Conservation (phyloP, 2,113 vertebrate genomes). For the Heliornis fulica region DNA sequence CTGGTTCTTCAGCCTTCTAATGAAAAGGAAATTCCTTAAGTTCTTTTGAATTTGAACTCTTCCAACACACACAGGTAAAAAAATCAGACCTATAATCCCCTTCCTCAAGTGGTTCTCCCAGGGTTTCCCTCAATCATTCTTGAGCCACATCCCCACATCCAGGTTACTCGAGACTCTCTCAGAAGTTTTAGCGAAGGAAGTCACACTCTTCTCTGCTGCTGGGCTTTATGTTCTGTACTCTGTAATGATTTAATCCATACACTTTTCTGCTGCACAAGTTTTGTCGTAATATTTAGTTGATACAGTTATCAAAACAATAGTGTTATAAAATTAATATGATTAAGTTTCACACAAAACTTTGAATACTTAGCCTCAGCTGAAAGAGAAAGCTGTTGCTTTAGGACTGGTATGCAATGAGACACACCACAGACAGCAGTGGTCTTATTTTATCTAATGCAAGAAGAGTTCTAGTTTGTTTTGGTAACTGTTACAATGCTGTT, state of each 20-base stretch:
- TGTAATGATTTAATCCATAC: background rate
- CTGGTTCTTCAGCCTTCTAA: constrained; percentile 53
- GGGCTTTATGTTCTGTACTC: background rate
- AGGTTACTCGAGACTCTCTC: background rate
- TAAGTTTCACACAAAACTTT: too few species aligned
- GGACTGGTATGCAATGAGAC: background rate
- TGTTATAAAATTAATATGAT: too few species aligned
- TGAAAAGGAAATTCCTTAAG: background rate
- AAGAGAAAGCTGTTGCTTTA: background rate
- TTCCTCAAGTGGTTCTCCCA: background rate
- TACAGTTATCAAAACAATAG: background rate
- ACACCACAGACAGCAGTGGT: background rate
- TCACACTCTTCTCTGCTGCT: background rate
- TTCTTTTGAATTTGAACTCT: background rate
- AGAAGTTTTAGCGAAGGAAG: background rate
- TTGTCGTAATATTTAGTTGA: background rate
- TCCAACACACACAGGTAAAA: background rate
- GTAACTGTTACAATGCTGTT: background rate
- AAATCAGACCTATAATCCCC: background rate
- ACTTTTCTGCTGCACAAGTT: background rate
- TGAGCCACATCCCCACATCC: background rate
- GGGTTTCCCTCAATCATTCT: background rate
- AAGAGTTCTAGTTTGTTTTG: background rate
- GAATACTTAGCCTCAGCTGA: background rate
- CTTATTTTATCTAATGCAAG: background rate